These are phyloP conservation scores for Erebia palarica DNA, from an alignment of 2,888 invertebrate species.

Conservation along the genomic window DNA sequence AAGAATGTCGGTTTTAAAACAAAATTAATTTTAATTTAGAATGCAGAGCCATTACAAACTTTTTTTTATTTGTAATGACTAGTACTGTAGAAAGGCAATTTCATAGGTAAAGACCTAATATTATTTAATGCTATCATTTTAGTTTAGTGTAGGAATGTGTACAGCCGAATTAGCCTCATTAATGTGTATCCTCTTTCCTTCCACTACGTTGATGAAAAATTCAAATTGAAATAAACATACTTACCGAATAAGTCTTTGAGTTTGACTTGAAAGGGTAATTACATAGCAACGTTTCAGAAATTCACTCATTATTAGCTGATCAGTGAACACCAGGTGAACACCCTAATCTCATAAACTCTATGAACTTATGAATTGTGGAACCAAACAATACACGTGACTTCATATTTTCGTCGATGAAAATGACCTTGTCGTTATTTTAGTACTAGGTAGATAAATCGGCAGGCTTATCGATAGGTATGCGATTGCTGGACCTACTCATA, in stretches of 20 bases:
- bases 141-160: too few species aligned
- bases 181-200: neutral
- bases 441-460: neutral
- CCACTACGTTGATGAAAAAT: neutral
- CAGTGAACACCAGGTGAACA: neutral
- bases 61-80: too few species aligned
- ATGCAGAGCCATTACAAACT: too few species aligned
- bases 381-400: neutral
- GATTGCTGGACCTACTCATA: too few species aligned
- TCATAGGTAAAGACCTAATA: too few species aligned
- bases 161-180: too few species aligned
- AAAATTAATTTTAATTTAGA: too few species aligned
- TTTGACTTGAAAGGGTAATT: neutral
- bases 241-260: slow-evolving; percentile 21
- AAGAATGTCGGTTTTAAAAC: too few species aligned
- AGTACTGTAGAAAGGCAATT: too few species aligned
- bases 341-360: neutral
- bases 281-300: slow-evolving; percentile 17
- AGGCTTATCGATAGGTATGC: too few species aligned
- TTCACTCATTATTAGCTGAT: slow-evolving; percentile 16
- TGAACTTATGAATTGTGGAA: neutral
- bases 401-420: slow-evolving; percentile 14
- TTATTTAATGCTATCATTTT: too few species aligned
- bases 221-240: neutral
- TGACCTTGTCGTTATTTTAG: slow-evolving; percentile 24